Base-by-base conservation (phyloP, 2,113 vertebrate species). In the Sylvietta virens region DNA sequence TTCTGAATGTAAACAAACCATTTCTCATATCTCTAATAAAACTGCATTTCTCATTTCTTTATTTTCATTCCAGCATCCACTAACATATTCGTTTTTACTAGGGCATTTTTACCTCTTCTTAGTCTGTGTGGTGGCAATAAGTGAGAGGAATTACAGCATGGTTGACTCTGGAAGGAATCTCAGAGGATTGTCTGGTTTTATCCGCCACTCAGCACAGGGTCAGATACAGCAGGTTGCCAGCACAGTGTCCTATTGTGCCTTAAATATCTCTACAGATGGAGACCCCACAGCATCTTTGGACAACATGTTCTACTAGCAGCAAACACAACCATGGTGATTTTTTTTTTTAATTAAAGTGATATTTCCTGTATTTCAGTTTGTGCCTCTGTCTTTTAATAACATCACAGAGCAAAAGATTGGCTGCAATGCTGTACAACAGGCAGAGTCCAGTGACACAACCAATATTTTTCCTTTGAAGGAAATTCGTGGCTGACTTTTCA, bases 241-340 rank as follows among this genome's bases (percentile, higher is more conserved):
- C 15, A 17, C 45, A 60, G 4, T 62, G 28, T 54, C 48, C 40
- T 26, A 17, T n/a, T 22, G 2, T 35, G 20, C 81, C 64, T 60
- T 51, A 40, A 69, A 48, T 40, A 47, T 30, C 9, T 66, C 27
- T 81, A 20, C 18, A 54, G 48, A 39, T 56, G 30, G 35, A 69
- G 17, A 58, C 30, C 54, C 48, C 22, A 31, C 37, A 74, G 40
- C 1, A 1, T 30, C 31, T 66, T 56, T 61, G 56, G 51, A 24
- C 6, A 76, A 16, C 19, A 6, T 56, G 7, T 64, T 90, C 42
- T 28, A 57, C 11, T 45, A 33, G 15, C 26, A 47, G n/a, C 0
- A 1, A 77, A 31, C 21, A n/a, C 7, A 30, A 11, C 20, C 33
- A 65, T 0, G 0, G 8, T 14, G 40, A 60, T 26, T 30, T 3